These are phyloP conservation scores for Setipinna tenuifilis DNA, from an alignment of 2,797 vertebrate species.

Conservation along the genomic window DNA sequence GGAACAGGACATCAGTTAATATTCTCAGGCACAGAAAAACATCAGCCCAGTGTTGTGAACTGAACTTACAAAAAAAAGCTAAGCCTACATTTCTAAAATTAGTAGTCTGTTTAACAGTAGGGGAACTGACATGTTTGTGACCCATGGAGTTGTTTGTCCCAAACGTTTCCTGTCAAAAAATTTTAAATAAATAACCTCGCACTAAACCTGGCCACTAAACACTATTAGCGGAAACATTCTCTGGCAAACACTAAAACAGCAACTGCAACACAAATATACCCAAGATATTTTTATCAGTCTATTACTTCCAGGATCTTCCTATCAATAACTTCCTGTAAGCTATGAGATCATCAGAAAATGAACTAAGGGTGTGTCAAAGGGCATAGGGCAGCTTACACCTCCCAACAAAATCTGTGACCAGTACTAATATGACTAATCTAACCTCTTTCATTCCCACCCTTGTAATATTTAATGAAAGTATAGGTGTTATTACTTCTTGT, in stretches of 20 bases:
- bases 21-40: neutral
- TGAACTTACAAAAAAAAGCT: neutral
- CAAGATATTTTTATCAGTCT: constrained; percentile 41
- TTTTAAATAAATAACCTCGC: constrained; percentile 21
- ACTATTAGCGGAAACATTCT: constrained; percentile 48
- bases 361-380: neutral
- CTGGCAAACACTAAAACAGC: constrained; percentile 43
- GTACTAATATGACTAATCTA: no score
- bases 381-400: constrained; percentile 5
- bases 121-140: neutral
- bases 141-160: constrained; percentile 35
- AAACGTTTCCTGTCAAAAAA: constrained; percentile 45
- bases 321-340: constrained; percentile 36
- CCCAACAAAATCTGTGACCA: neutral
- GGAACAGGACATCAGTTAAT: neutral
- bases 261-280: constrained; percentile 35
- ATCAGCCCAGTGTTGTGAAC: neutral
- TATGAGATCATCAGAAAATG: constrained; percentile 18
- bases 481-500: neutral
- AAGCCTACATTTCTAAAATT: neutral
- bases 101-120: neutral
- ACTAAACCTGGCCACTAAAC: neutral
- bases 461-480: neutral
- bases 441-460: neutral
- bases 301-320: constrained; percentile 40